These are phyloP conservation scores for Spheniscus humboldti DNA, from an alignment of 2,797 vertebrate species.

Conservation along the genomic window DNA sequence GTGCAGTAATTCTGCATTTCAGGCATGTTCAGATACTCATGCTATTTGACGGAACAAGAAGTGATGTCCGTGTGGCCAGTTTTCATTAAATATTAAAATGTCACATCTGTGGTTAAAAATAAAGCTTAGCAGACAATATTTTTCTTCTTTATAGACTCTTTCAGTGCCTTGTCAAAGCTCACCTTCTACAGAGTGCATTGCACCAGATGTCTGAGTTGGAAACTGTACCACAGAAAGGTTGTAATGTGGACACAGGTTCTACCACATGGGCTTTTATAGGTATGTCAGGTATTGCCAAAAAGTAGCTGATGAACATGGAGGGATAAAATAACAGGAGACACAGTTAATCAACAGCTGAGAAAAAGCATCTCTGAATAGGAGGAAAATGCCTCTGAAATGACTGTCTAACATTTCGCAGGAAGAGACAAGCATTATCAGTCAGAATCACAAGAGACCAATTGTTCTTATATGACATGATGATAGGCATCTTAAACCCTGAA, in stretches of 20 bases:
- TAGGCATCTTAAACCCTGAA: not conserved
- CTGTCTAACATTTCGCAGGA: not conserved
- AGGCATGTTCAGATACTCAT: not conserved
- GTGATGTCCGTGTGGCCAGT: not conserved
- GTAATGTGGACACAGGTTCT: not conserved
- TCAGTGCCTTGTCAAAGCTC: not conserved
- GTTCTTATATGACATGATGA: not conserved
- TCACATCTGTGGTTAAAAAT: not conserved
- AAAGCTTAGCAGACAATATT: not conserved
- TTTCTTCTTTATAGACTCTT: slow-evolving; percentile 10
- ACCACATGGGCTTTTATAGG: not conserved
- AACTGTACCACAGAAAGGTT: not conserved
- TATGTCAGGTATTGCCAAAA: not conserved
- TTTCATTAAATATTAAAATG: slow-evolving; percentile 40
- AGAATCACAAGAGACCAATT: not conserved
- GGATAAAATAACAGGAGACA: not conserved
- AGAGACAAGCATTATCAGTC: not conserved
- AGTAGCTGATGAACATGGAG: not conserved
- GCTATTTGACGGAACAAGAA: slow-evolving; percentile 13
- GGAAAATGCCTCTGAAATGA: not conserved
- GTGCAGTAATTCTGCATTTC: not conserved
- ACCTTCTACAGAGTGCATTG: not conserved
- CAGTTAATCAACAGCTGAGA: not conserved
- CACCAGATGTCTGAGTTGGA: not conserved
- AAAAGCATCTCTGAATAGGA: not conserved